A percentile compares a stretch with the other conserved stretches of the same genome.
phyloP scores from a whole-genome alignment of 2,797 vertebrate genomes.

The Enteromius radiatus region DNA sequence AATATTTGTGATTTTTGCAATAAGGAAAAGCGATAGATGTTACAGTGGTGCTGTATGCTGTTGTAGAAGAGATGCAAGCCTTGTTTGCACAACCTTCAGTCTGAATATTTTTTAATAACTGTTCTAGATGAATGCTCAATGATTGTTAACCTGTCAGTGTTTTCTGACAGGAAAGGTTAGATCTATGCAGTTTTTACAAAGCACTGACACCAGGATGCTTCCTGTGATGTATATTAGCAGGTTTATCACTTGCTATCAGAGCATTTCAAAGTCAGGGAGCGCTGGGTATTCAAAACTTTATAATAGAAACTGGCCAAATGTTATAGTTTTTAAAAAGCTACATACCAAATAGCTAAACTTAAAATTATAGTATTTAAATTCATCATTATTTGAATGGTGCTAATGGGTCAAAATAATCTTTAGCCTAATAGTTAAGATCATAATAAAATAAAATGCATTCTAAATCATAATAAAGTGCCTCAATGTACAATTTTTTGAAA shows the following conservation, averaged over 20 bases:
- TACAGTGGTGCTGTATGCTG: slow-evolving; percentile 25
- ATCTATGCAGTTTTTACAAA: slow-evolving; percentile 38
- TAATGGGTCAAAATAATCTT: background rate
- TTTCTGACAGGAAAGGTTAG: slow-evolving; percentile 34
- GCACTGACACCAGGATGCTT: slow-evolving; percentile 33
- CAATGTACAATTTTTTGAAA: background rate
- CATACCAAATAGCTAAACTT: background rate
- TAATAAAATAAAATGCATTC: background rate
- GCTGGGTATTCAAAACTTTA: slow-evolving; percentile 6
- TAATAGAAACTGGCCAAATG: slow-evolving; percentile 12
- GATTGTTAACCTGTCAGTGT: slow-evolving; percentile 1
- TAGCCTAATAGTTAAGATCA: background rate
- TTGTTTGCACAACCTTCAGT: slow-evolving; percentile 55
- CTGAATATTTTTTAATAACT: slow-evolving; percentile 15
- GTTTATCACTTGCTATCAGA: slow-evolving; percentile 16
- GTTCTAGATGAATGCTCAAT: slow-evolving; percentile 11
- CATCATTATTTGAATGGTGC: background rate
- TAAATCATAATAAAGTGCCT: no score
- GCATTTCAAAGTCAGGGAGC: slow-evolving; percentile 30
- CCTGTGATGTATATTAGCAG: background rate
- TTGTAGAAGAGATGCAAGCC: slow-evolving; percentile 23
- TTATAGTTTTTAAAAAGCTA: background rate
- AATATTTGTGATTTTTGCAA: slow-evolving; percentile 31
- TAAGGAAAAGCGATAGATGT: background rate
- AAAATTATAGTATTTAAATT: background rate